Evolutionary conservation across 2,888 invertebrate species (phyloP).

Genomic region (Chalcosyrphus nemorum): DNA sequence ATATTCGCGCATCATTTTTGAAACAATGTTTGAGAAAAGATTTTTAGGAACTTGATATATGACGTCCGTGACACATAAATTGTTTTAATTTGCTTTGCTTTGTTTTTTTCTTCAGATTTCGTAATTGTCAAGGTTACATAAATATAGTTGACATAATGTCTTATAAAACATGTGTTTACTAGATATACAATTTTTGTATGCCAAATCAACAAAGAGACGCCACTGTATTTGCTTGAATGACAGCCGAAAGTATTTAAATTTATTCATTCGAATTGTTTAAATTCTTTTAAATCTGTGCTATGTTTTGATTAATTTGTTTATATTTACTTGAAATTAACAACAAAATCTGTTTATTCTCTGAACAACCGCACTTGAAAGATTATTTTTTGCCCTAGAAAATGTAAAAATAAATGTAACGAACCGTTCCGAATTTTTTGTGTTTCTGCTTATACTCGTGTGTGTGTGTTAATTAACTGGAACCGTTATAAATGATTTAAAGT

Average conservation of each 20-base stretch:
- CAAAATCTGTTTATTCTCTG: neutral
- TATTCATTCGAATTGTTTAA: neutral
- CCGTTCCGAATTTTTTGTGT: neutral
- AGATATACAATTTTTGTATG: neutral
- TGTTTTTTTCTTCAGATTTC: constrained; percentile 6
- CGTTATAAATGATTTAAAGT: neutral
- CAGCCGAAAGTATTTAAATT: neutral
- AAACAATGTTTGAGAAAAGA: neutral
- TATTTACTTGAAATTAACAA: neutral
- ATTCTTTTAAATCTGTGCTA: neutral
- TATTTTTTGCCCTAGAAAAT: neutral
- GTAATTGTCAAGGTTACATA: constrained; percentile 29
- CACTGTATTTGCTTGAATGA: neutral
- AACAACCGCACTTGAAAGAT: neutral
- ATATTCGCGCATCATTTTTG: constrained; percentile 15
- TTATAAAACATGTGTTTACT: neutral
- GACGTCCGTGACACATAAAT: constrained; percentile 18
- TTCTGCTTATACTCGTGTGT: neutral
- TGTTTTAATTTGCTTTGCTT: neutral
- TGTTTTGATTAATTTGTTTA: neutral
- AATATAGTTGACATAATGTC: neutral
- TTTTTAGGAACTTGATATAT: constrained; percentile 1
- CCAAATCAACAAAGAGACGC: neutral
- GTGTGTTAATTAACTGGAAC: neutral
- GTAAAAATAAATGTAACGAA: neutral